Evolutionary conservation across 2,797 vertebrate species (phyloP), one percentile per base, ranked within the genome.

Genomic region (Lacerta viridis): DNA sequence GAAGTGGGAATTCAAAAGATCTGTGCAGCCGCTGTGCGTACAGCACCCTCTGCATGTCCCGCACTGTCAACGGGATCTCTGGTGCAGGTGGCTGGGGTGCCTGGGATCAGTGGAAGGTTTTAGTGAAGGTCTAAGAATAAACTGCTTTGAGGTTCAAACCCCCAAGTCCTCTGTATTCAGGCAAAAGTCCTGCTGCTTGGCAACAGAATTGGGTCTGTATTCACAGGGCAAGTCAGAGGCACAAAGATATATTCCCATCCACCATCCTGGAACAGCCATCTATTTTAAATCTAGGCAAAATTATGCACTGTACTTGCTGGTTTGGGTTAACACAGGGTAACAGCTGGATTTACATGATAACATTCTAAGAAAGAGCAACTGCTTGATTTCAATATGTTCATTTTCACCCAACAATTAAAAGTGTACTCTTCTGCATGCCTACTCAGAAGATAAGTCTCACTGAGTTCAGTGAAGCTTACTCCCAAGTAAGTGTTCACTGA

Each of bases 321-420:
- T 61, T 87, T 61, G 18, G 13, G 27, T 43, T 81, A 87, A 92
- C 90, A 93, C 25, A 84, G 7, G 20, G 61, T 23, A 64, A 64
- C 20, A 64, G 17, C 1, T 29, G 78, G 88, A 69, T 66, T 46
- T 0, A 74, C 7, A 27, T 36, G 55, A 36, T 41, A 66, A 90
- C 0, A 18, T 29, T 6, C 10, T 11, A 15, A 33, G 55, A 81
- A 76, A 5, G 25, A 71, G 55, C 71, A 90, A 88, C 84, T 81
- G 41, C 43, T 64, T 90, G 13, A 93, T 92, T 92, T 93, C 90
- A 91, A 84, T 75, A 91, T 11, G 89, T 4, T 93, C 46, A 80
- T 89, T 94, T 94, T 93, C 83, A 93, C 66, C 94, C 88, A 87
- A 80, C 90, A 90, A 87, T 89, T 95, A 89, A 68, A 94, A 69